Evolutionary conservation across 2,888 invertebrate species (phyloP).

Genomic region (Sclerodermus sp.): DNA sequence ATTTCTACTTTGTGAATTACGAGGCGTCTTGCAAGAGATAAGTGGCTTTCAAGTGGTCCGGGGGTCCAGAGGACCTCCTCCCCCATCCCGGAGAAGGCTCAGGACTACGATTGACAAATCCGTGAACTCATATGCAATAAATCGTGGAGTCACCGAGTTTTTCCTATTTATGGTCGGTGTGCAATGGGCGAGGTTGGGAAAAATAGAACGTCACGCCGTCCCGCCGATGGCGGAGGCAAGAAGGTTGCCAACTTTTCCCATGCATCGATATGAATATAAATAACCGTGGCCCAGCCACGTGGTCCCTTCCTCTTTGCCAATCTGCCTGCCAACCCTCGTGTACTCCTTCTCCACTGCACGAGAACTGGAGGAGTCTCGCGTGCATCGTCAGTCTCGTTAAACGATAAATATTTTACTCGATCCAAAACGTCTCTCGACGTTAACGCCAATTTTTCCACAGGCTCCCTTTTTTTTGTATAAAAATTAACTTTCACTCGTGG

Average conservation of each 20-base stretch:
- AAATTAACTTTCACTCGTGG: too few relatives aligned
- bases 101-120: constrained; percentile 50
- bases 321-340: constrained; percentile 17
- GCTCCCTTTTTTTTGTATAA: too few relatives aligned
- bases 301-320: constrained; percentile 17
- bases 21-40: constrained; percentile 32
- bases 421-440: too few relatives aligned
- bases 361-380: too few relatives aligned
- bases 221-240: constrained; percentile 18
- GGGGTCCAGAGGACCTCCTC: background rate
- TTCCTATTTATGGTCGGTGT: constrained; percentile 40
- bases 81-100: background rate
- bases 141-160: constrained; percentile 39
- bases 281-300: constrained; percentile 24
- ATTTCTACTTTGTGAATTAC: constrained; percentile 28
- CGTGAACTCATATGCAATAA: constrained; percentile 56
- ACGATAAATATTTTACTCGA: too few relatives aligned
- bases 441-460: too few relatives aligned
- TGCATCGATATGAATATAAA: constrained; percentile 48
- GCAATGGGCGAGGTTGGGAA: constrained; percentile 4
- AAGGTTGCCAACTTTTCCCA: constrained; percentile 40
- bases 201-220: constrained; percentile 6
- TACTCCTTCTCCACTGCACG: background rate
- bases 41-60: constrained; percentile 21
- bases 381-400: too few relatives aligned